Base-by-base conservation (phyloP, 2,797 vertebrate genomes). In the Rallus crepitans region DNA sequence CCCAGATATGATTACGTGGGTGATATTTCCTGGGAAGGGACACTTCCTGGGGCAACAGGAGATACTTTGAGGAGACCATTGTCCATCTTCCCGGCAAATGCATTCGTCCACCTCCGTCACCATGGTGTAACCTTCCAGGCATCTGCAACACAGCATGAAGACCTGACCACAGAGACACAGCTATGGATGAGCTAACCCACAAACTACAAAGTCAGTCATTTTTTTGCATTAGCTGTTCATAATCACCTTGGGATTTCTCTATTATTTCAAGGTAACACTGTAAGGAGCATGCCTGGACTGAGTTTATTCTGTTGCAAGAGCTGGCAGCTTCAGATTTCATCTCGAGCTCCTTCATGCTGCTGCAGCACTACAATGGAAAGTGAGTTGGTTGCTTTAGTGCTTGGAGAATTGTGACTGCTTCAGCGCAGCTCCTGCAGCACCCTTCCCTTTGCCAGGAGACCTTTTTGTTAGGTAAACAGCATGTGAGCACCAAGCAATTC, bases 51-150 rank as follows among this genome's bases (percentile, higher is more conserved):
- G 98, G 20, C 93, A 98, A 97, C 99, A 99, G 63, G 98, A 98
- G 65, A 99, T 96, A 66, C 80, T 98, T 83, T 98, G 98, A 66
- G 98, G 98, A 94, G 98, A 99, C 99, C 99, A 99, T 15, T 83
- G 98, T 48, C 99, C 98, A 45, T 99, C 98, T 90, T 98, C 98
- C 96, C 98, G 98, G 96, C 99, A 99, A 90, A 95, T 98, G 69
- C 98, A 97, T 14, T 97, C 97, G 39, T 98, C 97, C 13, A 90
- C 94, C 23, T 98, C 98, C 71, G 98, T 97, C 9, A 97, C 96
- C 75, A 99, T 97, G 31, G 96, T 37, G 75, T 98, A 99, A 12
- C 99, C 99, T 33, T 99, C 98, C 31, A 98, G 97, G 97, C 99
- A 99, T 66, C 99, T 99, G 97, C 78, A 97, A 97, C 31, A 94